These are phyloP conservation scores for Brachionus asplanchnoidis DNA, from an alignment of 1,140 invertebrate species.

Conservation along the genomic window DNA sequence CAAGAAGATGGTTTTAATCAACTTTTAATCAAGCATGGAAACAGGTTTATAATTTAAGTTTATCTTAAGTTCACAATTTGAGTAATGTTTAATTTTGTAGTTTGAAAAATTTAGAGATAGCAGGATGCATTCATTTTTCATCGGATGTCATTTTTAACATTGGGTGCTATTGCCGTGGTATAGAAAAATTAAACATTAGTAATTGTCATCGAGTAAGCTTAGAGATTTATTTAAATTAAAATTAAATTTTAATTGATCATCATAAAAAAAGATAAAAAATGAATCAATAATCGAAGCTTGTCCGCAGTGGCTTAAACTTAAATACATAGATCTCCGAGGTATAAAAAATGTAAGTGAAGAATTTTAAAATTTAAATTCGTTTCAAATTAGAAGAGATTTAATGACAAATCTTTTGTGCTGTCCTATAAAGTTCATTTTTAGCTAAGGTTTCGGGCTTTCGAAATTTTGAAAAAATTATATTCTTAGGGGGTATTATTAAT, in stretches of 20 bases:
- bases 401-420: too few relatives aligned
- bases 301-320: slow-evolving; percentile 16
- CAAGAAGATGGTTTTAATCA: slow-evolving; percentile 29
- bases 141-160: slow-evolving; percentile 9
- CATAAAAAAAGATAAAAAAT: slow-evolving; percentile 12
- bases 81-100: neutral
- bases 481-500: too few relatives aligned
- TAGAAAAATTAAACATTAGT: slow-evolving; percentile 25
- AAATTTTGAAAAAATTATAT: neutral
- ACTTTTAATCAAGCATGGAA: slow-evolving; percentile 15
- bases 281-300: slow-evolving; percentile 21
- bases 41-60: neutral
- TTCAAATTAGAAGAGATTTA: too few relatives aligned
- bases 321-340: slow-evolving; percentile 1
- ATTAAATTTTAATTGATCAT: neutral
- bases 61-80: neutral
- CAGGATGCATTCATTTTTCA: slow-evolving; percentile 40
- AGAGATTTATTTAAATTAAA: neutral
- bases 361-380: neutral
- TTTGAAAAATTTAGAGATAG: slow-evolving; percentile 36
- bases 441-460: neutral
- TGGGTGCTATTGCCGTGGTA: neutral
- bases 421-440: too few relatives aligned
- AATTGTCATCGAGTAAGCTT: slow-evolving; percentile 37
- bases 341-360: slow-evolving; percentile 31